Evolutionary conservation across 2,797 vertebrate species (phyloP).

Genomic region (Pipistrellus pipistrellus): DNA sequence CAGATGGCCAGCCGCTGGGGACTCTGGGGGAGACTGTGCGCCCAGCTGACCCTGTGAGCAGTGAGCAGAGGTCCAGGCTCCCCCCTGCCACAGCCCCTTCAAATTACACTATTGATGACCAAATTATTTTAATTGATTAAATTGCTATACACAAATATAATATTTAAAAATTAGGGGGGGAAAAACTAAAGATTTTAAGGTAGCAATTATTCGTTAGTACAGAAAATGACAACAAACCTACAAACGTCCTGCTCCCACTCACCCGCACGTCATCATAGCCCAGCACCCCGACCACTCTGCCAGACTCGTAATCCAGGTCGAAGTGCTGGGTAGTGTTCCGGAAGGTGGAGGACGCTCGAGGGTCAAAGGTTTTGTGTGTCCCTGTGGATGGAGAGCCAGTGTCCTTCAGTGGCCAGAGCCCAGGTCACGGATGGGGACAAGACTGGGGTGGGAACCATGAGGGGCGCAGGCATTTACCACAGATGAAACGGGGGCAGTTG

Average conservation of each 20-base stretch:
- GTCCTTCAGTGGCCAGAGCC: background rate
- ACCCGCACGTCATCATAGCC: conserved; percentile 85
- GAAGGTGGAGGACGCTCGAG: conserved; percentile 82
- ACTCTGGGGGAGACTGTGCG: background rate
- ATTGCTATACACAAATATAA: too few species aligned
- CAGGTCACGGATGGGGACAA: too few species aligned
- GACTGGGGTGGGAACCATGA: too few species aligned
- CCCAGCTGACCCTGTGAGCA: background rate
- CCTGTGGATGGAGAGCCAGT: conserved; percentile 58
- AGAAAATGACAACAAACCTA: too few species aligned
- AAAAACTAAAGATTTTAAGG: too few species aligned
- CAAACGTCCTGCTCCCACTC: too few species aligned
- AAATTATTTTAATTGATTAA: too few species aligned
- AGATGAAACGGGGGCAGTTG: conserved; percentile 85
- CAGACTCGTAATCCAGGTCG: conserved; percentile 71
- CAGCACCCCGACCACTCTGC: conserved; percentile 83
- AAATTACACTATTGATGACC: too few species aligned
- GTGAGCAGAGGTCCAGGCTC: background rate
- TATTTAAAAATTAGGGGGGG: too few species aligned
- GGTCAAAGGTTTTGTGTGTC: conserved; percentile 81
- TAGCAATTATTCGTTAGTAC: too few species aligned
- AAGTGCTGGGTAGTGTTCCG: background rate
- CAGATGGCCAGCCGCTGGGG: fast-evolving
- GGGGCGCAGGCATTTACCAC: conserved; percentile 71
- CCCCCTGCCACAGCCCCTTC: too few species aligned